phyloP scores from a whole-genome alignment of 2,797 vertebrate species.

The Masticophis lateralis region DNA sequence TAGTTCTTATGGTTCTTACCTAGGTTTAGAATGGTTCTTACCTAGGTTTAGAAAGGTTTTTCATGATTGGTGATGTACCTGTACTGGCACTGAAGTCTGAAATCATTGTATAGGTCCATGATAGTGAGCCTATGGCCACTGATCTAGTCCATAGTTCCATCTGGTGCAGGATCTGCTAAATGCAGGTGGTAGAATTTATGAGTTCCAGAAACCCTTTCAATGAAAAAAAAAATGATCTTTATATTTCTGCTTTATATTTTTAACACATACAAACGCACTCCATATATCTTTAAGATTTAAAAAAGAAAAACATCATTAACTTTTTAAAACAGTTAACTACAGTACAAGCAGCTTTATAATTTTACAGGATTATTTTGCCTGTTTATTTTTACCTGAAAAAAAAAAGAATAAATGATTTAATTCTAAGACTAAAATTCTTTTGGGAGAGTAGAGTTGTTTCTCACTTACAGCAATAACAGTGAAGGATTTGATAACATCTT shows the following conservation, averaged over 20 bases:
- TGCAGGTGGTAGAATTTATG: background rate
- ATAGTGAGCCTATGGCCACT: too few species aligned
- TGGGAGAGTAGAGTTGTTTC: background rate
- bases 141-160: background rate
- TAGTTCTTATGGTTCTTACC: background rate
- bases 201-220: background rate
- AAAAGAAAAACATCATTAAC: background rate
- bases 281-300: background rate
- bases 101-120: background rate
- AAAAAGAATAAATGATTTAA: background rate
- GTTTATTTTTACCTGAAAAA: background rate
- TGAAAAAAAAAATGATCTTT: background rate
- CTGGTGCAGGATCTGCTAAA: background rate
- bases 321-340: background rate
- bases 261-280: background rate
- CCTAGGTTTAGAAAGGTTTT: background rate
- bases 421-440: background rate
- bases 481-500: background rate
- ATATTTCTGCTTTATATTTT: background rate
- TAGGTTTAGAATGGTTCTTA: background rate
- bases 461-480: background rate
- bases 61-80: background rate
- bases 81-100: background rate
- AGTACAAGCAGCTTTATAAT: background rate
- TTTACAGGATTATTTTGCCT: background rate